Evolutionary conservation across 2,113 vertebrate genomes (phyloP).

Genomic region (Ciconia boyciana): DNA sequence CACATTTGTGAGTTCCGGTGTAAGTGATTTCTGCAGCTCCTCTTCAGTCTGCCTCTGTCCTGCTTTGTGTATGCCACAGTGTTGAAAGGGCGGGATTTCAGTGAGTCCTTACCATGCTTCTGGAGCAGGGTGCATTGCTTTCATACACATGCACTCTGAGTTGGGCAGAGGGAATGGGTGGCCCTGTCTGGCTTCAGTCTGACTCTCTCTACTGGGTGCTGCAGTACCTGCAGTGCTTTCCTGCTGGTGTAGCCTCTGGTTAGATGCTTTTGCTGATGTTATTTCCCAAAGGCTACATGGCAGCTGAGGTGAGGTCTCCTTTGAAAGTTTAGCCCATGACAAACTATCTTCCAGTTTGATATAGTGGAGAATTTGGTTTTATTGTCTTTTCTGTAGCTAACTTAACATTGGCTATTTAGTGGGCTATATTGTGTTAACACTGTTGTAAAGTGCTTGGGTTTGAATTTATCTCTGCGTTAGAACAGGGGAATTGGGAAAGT

Average conservation of each 20-base stretch:
- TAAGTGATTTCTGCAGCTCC: neutral
- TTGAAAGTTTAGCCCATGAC: neutral
- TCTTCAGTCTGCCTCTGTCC: neutral
- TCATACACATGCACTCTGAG: fast-evolving
- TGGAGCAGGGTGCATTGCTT: neutral
- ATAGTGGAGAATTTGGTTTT: neutral
- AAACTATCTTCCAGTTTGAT: neutral
- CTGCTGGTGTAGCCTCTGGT: neutral
- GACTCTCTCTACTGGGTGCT: neutral
- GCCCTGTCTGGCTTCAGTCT: neutral
- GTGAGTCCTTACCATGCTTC: neutral
- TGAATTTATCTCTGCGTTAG: neutral
- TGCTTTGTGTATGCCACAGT: neutral
- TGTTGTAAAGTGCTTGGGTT: neutral
- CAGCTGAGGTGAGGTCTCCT: neutral
- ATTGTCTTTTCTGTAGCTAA: neutral
- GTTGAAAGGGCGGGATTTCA: neutral
- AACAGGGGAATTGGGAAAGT: neutral
- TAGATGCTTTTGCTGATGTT: neutral
- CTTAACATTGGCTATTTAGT: neutral
- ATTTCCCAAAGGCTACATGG: neutral
- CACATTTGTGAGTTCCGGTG: neutral
- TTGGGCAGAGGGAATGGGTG: neutral
- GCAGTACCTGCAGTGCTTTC: neutral
- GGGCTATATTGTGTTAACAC: neutral